Conservation (phyloP, 2,113 vertebrate species). For the Perca flavescens region DNA sequence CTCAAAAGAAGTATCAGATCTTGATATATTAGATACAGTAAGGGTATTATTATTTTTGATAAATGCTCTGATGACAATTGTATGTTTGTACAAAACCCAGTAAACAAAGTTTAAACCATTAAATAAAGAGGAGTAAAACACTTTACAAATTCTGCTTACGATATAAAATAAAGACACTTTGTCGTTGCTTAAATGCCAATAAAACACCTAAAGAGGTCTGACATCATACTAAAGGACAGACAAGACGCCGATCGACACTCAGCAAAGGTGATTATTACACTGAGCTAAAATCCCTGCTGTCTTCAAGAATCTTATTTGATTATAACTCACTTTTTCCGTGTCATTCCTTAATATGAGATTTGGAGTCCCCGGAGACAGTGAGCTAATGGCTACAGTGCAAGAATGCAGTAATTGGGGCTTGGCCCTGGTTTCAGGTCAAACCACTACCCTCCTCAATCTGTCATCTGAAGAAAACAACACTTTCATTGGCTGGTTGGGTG, state of each 20-base stretch:
- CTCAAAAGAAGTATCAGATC: conserved; percentile 10
- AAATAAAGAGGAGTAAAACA: conserved; percentile 30
- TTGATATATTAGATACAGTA: neutral
- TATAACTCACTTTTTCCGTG: conserved; percentile 80
- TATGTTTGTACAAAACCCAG: too few species aligned
- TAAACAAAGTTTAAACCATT: too few species aligned
- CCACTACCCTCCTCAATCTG: conserved; percentile 65
- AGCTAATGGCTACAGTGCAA: conserved; percentile 84
- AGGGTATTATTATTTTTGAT: too few species aligned
- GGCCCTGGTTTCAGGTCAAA: conserved; percentile 70
- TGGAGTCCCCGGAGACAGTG: conserved; percentile 81
- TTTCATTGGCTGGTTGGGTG: conserved; percentile 61
- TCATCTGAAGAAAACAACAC: conserved; percentile 63
- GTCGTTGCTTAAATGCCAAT: conserved; percentile 12
- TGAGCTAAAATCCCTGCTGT: conserved; percentile 61
- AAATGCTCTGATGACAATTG: too few species aligned
- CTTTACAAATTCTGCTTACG: conserved; percentile 4
- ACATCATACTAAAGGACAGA: conserved; percentile 33
- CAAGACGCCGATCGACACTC: conserved; percentile 13
- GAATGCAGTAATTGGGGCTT: conserved; percentile 76
- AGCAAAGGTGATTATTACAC: conserved; percentile 55
- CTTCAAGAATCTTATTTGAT: conserved; percentile 68
- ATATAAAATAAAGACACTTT: conserved; percentile 24
- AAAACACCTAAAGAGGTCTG: conserved; percentile 30
- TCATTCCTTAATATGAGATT: conserved; percentile 76